A percentile compares a stretch with the other conserved stretches of the same genome.
These are phyloP conservation scores for Anthoptus insignis DNA, from an alignment of 2,888 invertebrate species.

Conservation along the genomic window DNA sequence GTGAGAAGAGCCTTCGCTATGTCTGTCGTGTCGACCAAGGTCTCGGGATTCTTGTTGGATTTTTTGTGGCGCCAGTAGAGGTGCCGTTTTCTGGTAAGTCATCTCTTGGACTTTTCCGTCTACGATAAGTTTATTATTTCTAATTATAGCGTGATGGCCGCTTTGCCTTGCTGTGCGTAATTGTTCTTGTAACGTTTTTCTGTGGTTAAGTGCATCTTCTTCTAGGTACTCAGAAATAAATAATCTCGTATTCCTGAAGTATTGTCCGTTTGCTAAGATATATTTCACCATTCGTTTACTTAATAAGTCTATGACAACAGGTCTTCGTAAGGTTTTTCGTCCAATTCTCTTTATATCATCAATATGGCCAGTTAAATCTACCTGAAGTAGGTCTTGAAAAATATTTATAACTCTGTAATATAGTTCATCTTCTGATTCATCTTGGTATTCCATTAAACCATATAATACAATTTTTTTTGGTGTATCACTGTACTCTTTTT, in stretches of 20 bases:
- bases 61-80: no score
- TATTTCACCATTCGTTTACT: conserved; percentile 33
- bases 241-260: conserved; percentile 30
- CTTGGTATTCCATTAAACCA: conserved; percentile 22
- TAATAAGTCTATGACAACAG: conserved; percentile 31
- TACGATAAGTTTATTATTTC: no score
- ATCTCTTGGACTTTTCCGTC: no score
- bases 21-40: no score
- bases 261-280: conserved; percentile 15
- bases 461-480: conserved; percentile 25
- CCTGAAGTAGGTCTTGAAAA: conserved; percentile 20
- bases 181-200: conserved; percentile 11
- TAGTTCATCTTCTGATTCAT: conserved; percentile 31
- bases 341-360: conserved; percentile 32
- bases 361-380: conserved; percentile 26
- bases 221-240: conserved; percentile 31
- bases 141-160: conserved; percentile 20
- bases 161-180: conserved; percentile 6
- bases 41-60: no score
- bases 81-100: no score
- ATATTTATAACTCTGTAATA: conserved; percentile 9
- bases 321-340: conserved; percentile 20
- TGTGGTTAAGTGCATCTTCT: conserved; percentile 12
- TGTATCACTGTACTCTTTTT: no score
- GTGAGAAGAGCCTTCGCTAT: no score